Conservation (phyloP, 2,888 invertebrate species). For the Pharmacophagus antenor region DNA sequence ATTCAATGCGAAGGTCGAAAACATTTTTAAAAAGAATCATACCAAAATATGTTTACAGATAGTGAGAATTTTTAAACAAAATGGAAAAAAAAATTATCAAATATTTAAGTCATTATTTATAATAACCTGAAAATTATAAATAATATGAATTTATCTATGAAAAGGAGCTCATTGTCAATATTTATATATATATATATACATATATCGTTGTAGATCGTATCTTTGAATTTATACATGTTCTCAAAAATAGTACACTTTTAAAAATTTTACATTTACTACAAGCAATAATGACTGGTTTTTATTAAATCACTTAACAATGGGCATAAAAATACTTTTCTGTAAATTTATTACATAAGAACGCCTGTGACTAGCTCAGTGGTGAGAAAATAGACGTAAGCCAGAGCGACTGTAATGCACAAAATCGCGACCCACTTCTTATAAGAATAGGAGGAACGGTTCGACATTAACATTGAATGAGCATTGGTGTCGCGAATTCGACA, state of each 20-base stretch:
- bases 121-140: too few relatives aligned
- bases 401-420: slow-evolving; percentile 22
- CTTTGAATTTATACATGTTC: too few relatives aligned
- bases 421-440: slow-evolving; percentile 26
- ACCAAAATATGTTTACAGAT: too few relatives aligned
- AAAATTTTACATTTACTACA: too few relatives aligned
- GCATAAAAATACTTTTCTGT: slow-evolving; percentile 1
- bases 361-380: slow-evolving; percentile 10
- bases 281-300: background rate
- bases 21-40: background rate
- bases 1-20: slow-evolving; percentile 19
- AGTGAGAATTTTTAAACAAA: too few relatives aligned
- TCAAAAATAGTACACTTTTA: too few relatives aligned
- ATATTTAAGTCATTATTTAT: too few relatives aligned
- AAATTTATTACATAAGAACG: background rate
- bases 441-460: slow-evolving; percentile 36
- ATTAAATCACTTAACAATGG: background rate
- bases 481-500: slow-evolving; percentile 38
- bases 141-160: background rate
- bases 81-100: too few relatives aligned
- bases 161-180: too few relatives aligned
- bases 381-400: slow-evolving; percentile 17
- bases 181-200: too few relatives aligned
- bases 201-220: too few relatives aligned
- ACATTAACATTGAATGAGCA: slow-evolving; percentile 55